Percentiles rank a stretch among this genome's conserved stretches.
These are phyloP conservation scores for Eremobia ochroleuca DNA, from an alignment of 2,888 invertebrate genomes.

Conservation along the genomic window DNA sequence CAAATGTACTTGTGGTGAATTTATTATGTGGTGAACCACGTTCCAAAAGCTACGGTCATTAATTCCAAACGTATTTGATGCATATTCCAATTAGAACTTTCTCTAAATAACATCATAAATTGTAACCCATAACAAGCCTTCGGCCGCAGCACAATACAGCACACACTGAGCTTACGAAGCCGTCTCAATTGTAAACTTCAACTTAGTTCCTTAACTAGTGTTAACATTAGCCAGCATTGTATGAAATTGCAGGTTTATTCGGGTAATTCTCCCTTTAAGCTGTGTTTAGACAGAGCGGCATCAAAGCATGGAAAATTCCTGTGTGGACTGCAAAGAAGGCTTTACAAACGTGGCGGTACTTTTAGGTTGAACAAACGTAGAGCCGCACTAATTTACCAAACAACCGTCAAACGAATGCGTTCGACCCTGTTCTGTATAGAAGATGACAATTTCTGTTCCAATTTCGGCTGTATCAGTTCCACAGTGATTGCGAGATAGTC, in stretches of 20 bases:
- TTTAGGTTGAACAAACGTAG: constrained; percentile 26
- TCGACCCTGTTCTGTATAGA: constrained; percentile 23
- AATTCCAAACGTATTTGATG: not conserved
- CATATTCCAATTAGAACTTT: constrained; percentile 5
- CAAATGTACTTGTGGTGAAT: not conserved
- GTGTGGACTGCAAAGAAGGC: constrained; percentile 11
- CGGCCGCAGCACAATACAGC: constrained; percentile 3
- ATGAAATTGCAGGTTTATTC: constrained; percentile 40
- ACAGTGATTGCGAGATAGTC: constrained; percentile 7
- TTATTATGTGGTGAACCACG: not conserved
- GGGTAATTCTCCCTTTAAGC: constrained; percentile 27
- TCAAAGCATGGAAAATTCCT: constrained; percentile 44
- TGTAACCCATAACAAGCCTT: constrained; percentile 14
- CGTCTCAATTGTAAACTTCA: constrained; percentile 35
- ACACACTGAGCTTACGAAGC: constrained; percentile 25
- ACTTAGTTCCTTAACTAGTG: constrained; percentile 41
- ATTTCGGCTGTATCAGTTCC: constrained; percentile 15
- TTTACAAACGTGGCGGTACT: constrained; percentile 31
- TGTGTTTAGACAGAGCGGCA: constrained; percentile 13
- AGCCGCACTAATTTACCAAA: constrained; percentile 31
- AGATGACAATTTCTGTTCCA: constrained; percentile 29
- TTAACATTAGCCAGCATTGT: constrained; percentile 32
- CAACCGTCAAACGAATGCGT: constrained; percentile 38
- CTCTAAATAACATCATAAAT: constrained; percentile 18
- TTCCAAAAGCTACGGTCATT: not conserved